Evolutionary conservation across 2,113 vertebrate species (phyloP).

Genomic region (Neolamprologus sp.): DNA sequence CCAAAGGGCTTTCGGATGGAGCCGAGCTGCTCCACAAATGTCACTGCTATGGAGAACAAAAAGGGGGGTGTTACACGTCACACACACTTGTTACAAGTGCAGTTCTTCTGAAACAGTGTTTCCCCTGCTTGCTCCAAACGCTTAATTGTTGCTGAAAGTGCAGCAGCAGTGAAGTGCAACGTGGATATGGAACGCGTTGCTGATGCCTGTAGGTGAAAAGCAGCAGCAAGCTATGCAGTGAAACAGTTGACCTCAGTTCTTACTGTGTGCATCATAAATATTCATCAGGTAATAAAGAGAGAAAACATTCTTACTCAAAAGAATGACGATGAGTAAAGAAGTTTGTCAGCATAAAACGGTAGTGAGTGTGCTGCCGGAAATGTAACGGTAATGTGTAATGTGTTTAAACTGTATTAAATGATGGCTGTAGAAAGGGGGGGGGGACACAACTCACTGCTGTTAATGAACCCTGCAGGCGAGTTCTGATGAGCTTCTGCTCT

Average conservation of each 20-base stretch:
- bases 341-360: neutral
- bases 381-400: neutral
- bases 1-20: neutral
- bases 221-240: neutral
- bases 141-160: neutral
- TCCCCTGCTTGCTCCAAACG: neutral
- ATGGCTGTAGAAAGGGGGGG: neutral
- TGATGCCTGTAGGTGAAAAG: neutral
- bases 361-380: neutral
- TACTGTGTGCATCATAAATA: neutral
- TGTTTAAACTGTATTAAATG: neutral
- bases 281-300: neutral
- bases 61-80: neutral
- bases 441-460: neutral
- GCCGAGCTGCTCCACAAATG: neutral
- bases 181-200: neutral
- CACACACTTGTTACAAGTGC: neutral
- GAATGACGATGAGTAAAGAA: neutral
- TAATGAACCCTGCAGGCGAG: neutral
- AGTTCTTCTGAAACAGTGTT: neutral
- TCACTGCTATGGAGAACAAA: neutral
- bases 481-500: neutral
- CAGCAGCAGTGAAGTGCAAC: neutral
- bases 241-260: neutral
- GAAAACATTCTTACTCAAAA: neutral